A percentile compares a stretch with the other conserved stretches of the same genome.
Evolutionary conservation across 2,797 vertebrate species (phyloP).

Genomic region (Hippopotamyrus pictus): DNA sequence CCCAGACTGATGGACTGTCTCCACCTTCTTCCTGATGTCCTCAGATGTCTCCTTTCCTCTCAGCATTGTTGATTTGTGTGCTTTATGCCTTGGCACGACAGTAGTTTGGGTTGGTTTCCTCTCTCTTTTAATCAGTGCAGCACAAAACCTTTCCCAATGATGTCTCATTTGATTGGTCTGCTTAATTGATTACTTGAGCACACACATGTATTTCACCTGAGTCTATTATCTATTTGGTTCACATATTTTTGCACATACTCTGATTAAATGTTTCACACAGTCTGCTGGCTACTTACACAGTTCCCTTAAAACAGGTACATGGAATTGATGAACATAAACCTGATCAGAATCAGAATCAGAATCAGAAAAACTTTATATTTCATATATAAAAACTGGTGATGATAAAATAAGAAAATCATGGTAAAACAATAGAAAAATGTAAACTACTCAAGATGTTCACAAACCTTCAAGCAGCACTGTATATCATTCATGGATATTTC

Average conservation of each 20-base stretch:
- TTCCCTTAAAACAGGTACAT: background rate
- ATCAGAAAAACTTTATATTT: background rate
- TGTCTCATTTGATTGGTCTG: background rate
- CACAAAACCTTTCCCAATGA: too few relatives aligned
- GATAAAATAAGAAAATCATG: background rate
- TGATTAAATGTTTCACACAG: too few relatives aligned
- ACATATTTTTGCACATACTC: too few relatives aligned
- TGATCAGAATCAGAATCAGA: background rate
- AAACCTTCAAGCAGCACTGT: background rate
- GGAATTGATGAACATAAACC: background rate
- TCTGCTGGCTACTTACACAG: too few relatives aligned
- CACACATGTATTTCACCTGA: background rate
- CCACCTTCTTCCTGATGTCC: too few relatives aligned
- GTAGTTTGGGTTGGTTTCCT: too few relatives aligned
- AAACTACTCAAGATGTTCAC: background rate
- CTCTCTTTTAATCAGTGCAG: too few relatives aligned
- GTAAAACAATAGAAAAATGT: background rate
- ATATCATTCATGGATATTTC: background rate
- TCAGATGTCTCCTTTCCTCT: too few relatives aligned
- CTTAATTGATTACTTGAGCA: background rate
- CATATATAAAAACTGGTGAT: background rate
- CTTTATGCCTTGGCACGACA: too few relatives aligned
- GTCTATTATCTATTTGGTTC: background rate
- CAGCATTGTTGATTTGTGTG: too few relatives aligned
- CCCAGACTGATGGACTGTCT: too few relatives aligned